Base-by-base conservation (phyloP, 2,113 vertebrate genomes). In the Tonatia bakeri region DNA sequence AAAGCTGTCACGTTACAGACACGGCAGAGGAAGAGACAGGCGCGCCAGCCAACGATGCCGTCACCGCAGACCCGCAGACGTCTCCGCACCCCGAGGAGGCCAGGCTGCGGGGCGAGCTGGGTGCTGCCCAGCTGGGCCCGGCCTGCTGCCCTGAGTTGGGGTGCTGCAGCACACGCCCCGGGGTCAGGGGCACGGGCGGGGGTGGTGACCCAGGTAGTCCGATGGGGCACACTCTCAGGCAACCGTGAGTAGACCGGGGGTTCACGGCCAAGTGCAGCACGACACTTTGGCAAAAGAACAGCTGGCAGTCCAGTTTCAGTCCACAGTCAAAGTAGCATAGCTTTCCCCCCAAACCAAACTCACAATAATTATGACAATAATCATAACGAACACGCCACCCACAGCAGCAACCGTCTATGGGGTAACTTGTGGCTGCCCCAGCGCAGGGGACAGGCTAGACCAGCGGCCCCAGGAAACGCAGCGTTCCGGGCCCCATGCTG, bases 191-290 rank as follows among this genome's bases (percentile, higher is more conserved):
- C 36, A 4, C 5, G 36, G 43, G 40, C n/a, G n/a, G n/a, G n/a
- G n/a, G n/a, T n/a, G n/a, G 14, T 0, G 54, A 47, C 65, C 0
- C 0, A 24, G 22, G 28, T 2, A 2, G 36, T 10, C 0, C 4
- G 4, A 19, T 0, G 5, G 19, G 16, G 11, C 3, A 6, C 14
- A 6, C 20, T 16, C 2, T 1, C 15, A 31, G 26, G 28, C 15
- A 11, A 11, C 5, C 1, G 5, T 0, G 3, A 19, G 54, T 20
- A 40, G 7, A 4, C 20, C 4, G 5, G 43, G 43, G 13, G 22
- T 4, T 12, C 7, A 6, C 0, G 6, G 38, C 6, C n/a, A 20
- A 33, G 15, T 1, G 8, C 40, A 2, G 14, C 22, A 20, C 61
- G 38, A 15, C 0, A 3, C 31, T 19, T 8, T 8, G 22, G 22